Conservation (phyloP, 2,888 invertebrate species). For the Hymenopus coronatus region DNA sequence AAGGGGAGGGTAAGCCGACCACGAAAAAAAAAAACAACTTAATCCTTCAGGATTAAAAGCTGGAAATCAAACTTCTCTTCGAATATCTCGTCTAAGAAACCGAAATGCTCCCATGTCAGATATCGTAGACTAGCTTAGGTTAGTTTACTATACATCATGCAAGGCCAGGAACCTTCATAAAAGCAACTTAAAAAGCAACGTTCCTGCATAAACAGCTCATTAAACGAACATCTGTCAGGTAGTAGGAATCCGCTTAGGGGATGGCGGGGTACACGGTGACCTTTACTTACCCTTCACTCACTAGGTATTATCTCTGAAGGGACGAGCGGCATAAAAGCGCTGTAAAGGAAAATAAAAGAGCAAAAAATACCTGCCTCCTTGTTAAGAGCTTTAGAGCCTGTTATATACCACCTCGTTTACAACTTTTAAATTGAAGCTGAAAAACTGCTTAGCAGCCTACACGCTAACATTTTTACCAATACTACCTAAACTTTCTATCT, state of each 20-base stretch:
- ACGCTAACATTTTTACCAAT: too few relatives aligned
- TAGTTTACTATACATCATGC: background rate
- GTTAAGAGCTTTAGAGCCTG: too few relatives aligned
- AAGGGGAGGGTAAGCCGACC: too few relatives aligned
- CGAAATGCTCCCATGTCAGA: background rate
- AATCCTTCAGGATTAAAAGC: too few relatives aligned
- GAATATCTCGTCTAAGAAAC: too few relatives aligned
- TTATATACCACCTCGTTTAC: too few relatives aligned
- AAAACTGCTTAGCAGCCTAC: too few relatives aligned
- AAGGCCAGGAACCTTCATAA: background rate
- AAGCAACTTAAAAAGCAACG: background rate
- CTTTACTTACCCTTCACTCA: background rate
- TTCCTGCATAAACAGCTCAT: background rate
- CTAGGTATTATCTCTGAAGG: background rate
- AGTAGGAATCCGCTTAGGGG: background rate
- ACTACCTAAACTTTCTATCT: too few relatives aligned
- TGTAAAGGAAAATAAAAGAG: background rate
- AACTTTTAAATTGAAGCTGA: too few relatives aligned
- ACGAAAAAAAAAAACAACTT: too few relatives aligned
- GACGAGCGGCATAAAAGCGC: background rate
- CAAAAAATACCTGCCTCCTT: too few relatives aligned
- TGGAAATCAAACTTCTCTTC: too few relatives aligned
- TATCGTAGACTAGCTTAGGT: background rate
- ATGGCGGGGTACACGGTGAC: background rate
- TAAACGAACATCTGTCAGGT: background rate